Evolutionary conservation across 1,140 invertebrate genomes (phyloP).

Genomic region (Atta texana): DNA sequence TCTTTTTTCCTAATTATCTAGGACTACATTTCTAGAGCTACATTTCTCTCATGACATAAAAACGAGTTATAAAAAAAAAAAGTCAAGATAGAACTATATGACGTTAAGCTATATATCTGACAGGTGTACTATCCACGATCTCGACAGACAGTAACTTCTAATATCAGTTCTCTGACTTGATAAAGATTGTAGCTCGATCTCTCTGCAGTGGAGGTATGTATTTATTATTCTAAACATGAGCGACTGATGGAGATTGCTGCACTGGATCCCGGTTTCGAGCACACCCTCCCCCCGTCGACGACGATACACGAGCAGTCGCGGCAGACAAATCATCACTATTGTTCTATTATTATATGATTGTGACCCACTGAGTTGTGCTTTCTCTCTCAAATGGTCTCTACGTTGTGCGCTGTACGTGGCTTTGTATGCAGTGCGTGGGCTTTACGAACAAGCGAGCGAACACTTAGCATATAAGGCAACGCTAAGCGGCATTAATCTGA

Average conservation of each 20-base stretch:
- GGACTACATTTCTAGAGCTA: constrained; percentile 28
- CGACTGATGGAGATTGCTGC: constrained; percentile 78
- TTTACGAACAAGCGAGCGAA: constrained; percentile 76
- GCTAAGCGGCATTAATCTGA: constrained; percentile 84
- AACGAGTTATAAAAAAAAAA: constrained; percentile 40
- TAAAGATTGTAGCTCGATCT: constrained; percentile 74
- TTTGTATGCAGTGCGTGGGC: constrained; percentile 79
- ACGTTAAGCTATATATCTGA: constrained; percentile 57
- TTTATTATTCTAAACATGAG: constrained; percentile 68
- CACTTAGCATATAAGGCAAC: constrained; percentile 80
- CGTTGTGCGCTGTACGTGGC: constrained; percentile 75
- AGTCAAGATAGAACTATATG: constrained; percentile 48
- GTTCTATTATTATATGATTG: constrained; percentile 70
- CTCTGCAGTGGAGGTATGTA: constrained; percentile 73
- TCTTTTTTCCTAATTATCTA: constrained; percentile 36
- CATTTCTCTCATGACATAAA: constrained; percentile 3
- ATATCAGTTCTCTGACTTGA: constrained; percentile 74
- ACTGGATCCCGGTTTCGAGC: constrained; percentile 75
- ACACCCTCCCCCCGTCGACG: constrained; percentile 63
- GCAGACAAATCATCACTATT: constrained; percentile 73
- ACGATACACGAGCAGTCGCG: constrained; percentile 71
- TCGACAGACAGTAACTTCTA: constrained; percentile 68
- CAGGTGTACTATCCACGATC: constrained; percentile 61
- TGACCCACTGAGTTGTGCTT: constrained; percentile 72
- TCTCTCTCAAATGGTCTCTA: constrained; percentile 73